Conservation (phyloP, 2,113 vertebrate genomes). For the Oryzias javanicus region DNA sequence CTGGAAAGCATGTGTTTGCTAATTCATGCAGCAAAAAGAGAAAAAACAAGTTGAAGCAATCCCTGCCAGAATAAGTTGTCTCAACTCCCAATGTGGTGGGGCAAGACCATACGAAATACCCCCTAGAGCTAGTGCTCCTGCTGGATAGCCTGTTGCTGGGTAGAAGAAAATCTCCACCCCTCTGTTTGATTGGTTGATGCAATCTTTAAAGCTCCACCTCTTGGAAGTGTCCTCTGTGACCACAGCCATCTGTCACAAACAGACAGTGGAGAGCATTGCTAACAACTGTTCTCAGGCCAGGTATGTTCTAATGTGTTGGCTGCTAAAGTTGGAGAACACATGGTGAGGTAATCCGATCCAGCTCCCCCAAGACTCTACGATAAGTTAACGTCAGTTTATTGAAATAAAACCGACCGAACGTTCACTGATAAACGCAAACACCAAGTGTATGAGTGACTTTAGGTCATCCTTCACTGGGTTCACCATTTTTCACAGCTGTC, state of each 20-base stretch:
- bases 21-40: neutral
- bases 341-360: constrained; percentile 28
- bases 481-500: too few relatives aligned
- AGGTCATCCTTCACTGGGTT: too few relatives aligned
- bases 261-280: constrained; percentile 20
- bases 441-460: too few relatives aligned
- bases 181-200: constrained; percentile 58
- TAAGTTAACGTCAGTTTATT: too few relatives aligned
- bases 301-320: constrained; percentile 43
- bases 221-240: constrained; percentile 46
- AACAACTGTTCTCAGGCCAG: constrained; percentile 55
- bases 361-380: constrained; percentile 11
- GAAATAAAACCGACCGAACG: too few relatives aligned
- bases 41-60: constrained; percentile 24
- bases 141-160: constrained; percentile 70
- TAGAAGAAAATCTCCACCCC: constrained; percentile 72
- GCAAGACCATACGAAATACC: constrained; percentile 28
- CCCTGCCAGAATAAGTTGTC: neutral
- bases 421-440: too few relatives aligned
- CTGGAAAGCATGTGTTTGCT: neutral
- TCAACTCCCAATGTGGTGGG: constrained; percentile 13
- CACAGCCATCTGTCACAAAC: constrained; percentile 51
- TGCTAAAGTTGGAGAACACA: constrained; percentile 41
- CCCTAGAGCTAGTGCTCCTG: constrained; percentile 40
- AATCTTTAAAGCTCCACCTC: constrained; percentile 39